Evolutionary conservation across 2,113 vertebrate genomes (phyloP).

Genomic region (Psittacus erithacus): DNA sequence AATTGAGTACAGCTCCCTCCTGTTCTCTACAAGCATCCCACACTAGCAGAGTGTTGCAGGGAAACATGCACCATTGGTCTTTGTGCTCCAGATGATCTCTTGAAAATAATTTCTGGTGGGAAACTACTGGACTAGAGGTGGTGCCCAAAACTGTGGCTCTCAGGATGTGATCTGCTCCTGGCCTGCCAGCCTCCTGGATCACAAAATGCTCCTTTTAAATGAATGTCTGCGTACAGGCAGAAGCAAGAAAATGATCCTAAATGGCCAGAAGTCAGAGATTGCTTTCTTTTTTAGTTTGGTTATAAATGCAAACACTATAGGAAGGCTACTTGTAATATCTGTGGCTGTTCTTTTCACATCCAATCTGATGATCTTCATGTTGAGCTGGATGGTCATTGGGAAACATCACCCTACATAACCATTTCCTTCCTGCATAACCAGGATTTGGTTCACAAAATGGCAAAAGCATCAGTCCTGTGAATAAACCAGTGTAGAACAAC

Average conservation of each 20-base stretch:
- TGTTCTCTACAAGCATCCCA: neutral
- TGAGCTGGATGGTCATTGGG: neutral
- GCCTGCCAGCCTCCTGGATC: neutral
- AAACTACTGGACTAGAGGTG: neutral
- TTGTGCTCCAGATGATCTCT: neutral
- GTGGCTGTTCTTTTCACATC: neutral
- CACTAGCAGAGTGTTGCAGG: neutral
- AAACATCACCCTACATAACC: neutral
- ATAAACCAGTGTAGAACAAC: neutral
- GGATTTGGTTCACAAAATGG: neutral
- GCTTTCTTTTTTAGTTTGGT: neutral
- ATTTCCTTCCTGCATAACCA: neutral
- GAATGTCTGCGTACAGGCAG: neutral
- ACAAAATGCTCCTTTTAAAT: neutral
- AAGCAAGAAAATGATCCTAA: neutral
- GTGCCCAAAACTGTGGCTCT: neutral
- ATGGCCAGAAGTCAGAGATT: neutral
- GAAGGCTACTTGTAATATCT: neutral
- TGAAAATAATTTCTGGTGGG: neutral
- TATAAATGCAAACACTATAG: neutral
- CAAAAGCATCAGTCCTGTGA: neutral
- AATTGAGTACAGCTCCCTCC: neutral
- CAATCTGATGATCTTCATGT: neutral
- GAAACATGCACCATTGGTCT: rapidly evolving
- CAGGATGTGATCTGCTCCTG: neutral